Percentiles rank a stretch among this genome's conserved stretches.
Evolutionary conservation across 35 echinoderm and acorn worm species (phyloP).

Genomic region (Lytechinus variegatus): DNA sequence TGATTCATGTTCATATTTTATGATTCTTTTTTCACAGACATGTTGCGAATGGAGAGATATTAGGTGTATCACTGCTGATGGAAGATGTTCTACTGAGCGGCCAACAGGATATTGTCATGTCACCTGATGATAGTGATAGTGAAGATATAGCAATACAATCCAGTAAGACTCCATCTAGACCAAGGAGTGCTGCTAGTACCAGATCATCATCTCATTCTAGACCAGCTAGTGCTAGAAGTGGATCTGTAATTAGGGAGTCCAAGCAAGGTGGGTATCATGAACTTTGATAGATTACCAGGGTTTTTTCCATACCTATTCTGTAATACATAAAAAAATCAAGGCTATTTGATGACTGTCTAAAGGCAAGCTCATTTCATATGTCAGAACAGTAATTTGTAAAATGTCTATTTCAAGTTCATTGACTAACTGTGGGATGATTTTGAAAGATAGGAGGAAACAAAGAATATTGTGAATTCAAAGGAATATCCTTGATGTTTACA

Average conservation of each 20-base stretch:
- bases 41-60: constrained; percentile 91
- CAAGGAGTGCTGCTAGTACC: constrained; percentile 61
- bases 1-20: background rate
- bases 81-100: constrained; percentile 96
- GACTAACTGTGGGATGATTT: too few relatives aligned
- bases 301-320: too few relatives aligned
- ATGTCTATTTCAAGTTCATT: too few relatives aligned
- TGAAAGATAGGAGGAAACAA: too few relatives aligned
- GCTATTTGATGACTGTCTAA: too few relatives aligned
- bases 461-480: too few relatives aligned
- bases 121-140: constrained; percentile 65
- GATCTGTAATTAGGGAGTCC: constrained; percentile 1
- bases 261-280: background rate
- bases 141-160: constrained; percentile 51
- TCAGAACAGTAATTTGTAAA: too few relatives aligned
- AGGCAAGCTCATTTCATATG: too few relatives aligned
- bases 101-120: constrained; percentile 83
- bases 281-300: background rate
- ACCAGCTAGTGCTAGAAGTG: constrained; percentile 55
- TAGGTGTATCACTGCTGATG: constrained; percentile 96
- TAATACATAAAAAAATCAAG: too few relatives aligned
- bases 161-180: constrained; percentile 49
- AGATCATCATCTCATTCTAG: constrained; percentile 62
- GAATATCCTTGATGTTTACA: too few relatives aligned
- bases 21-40: constrained; percentile 59